Conservation (phyloP, 1,140 invertebrate species). For the Dermatophagoides farinae region DNA sequence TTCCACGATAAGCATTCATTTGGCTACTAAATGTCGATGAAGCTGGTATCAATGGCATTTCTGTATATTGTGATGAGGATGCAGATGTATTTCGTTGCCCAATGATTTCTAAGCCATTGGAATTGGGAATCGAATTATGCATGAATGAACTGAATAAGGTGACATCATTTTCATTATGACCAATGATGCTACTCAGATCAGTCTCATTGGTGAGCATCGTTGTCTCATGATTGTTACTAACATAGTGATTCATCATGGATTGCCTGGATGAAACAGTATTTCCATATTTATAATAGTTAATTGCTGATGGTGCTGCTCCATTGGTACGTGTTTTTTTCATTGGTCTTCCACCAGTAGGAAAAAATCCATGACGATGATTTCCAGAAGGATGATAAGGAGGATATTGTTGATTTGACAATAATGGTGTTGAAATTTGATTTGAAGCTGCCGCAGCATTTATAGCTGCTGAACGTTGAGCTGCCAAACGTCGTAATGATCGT, state of each 20-base stretch:
- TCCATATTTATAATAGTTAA: not conserved
- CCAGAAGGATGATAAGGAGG: not conserved
- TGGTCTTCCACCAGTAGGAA: constrained; percentile 10
- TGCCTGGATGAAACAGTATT: not conserved
- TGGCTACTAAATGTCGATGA: not conserved
- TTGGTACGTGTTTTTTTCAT: constrained; percentile 12
- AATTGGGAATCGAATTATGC: not conserved
- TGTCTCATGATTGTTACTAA: not conserved
- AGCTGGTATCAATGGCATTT: not conserved
- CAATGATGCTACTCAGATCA: too few relatives aligned
- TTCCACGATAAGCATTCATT: not conserved
- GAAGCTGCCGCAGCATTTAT: not conserved
- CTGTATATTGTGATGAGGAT: not conserved
- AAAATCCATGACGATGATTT: not conserved
- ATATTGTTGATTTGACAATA: constrained; percentile 7
- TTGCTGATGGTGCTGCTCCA: not conserved
- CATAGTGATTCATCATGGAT: not conserved
- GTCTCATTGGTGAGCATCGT: not conserved
- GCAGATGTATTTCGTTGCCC: not conserved
- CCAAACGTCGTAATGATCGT: constrained; percentile 9
- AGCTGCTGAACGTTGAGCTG: constrained; percentile 3
- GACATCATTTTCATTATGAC: too few relatives aligned
- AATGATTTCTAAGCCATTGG: not conserved
- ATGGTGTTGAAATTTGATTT: constrained; percentile 8
- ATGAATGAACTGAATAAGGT: not conserved